Percentiles rank a stretch among this genome's conserved stretches.
Conservation (phyloP, 53 echinoderm and acorn worm genomes). For the Hippasteria phrygiana region DNA sequence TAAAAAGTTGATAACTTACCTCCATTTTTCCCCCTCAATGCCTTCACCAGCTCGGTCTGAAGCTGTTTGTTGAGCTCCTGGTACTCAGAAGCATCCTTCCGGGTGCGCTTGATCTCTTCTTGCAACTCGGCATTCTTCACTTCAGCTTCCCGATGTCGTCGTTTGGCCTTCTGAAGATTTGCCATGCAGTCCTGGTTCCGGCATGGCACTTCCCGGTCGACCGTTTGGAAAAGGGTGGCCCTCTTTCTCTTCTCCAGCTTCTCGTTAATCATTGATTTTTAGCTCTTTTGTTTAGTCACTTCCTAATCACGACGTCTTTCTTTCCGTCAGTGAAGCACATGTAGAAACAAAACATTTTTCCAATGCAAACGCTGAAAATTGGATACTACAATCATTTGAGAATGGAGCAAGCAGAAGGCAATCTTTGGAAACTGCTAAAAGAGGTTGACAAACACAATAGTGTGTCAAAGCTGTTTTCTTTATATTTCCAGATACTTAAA, state of each 20-base stretch:
- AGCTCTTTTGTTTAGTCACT: conserved; percentile 3
- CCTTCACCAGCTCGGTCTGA: background rate
- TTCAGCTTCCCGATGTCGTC: background rate
- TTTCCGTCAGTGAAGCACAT: background rate
- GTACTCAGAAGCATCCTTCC: background rate
- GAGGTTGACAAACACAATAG: no score
- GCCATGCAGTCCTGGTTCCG: background rate
- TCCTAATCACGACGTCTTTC: background rate
- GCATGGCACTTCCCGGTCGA: background rate
- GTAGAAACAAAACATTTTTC: background rate
- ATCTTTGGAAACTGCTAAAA: no score
- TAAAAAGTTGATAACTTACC: background rate
- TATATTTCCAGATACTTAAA: no score
- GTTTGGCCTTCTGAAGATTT: background rate
- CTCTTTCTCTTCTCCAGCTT: conserved; percentile 19
- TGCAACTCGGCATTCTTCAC: background rate
- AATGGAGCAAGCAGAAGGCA: no score
- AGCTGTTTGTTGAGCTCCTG: conserved; percentile 4
- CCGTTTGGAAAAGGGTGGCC: background rate
- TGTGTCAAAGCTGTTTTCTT: no score
- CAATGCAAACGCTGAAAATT: no score
- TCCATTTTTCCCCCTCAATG: background rate
- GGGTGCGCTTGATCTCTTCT: background rate
- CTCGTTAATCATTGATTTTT: background rate
- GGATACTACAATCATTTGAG: no score